Evolutionary conservation across 2,888 invertebrate species (phyloP), one percentile per base, ranked within the genome.

Genomic region (Antheraea yamamai): DNA sequence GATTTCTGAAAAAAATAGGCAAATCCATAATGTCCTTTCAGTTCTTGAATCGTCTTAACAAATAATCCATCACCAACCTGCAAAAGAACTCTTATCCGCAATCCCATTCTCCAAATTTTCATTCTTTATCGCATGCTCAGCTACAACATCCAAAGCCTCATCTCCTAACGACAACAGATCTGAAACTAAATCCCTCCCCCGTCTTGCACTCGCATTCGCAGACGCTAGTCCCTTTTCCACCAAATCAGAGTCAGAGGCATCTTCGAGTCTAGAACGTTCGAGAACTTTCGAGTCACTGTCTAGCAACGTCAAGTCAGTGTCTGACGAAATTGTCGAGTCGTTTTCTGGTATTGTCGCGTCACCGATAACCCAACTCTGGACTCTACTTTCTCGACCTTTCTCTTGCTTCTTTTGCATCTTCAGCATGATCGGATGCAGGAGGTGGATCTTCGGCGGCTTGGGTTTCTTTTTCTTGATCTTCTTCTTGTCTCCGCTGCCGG

Each of bases 401-500:
- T 92, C 89, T 18, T 84, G 86, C 0, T 81, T 82, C 75, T 86
- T 86, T 8, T 85, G 78, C 77, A 86, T 78, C 0, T 87, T 86
- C 81, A 90, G 84, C 87, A 90, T 84, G 58, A 90, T 82, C 2
- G 92, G 91, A 1, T 92, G 91, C 73, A 92, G 80, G 4, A 94
- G 85, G 76, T 95, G 95, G 78, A 94, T 91, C 77, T 92, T 93
- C 0, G 92, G 83, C 0, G 94, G 94, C 52, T 92, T 92, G 52
- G 86, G 85, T 83, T 92, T 93, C 82, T 92, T 92, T 75, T 92
- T 93, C 81, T 91, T 92, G 82, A 86, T 90, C 75, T 92, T 92
- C 79, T 93, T 92, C 73, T 89, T 88, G 12, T 88, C 88, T 7
- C 39, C 70, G 1, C 82, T 79, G 2, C 86, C 84, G 0, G 93